phyloP scores from a whole-genome alignment of 2,797 vertebrate species.

The Sciurus carolinensis region DNA sequence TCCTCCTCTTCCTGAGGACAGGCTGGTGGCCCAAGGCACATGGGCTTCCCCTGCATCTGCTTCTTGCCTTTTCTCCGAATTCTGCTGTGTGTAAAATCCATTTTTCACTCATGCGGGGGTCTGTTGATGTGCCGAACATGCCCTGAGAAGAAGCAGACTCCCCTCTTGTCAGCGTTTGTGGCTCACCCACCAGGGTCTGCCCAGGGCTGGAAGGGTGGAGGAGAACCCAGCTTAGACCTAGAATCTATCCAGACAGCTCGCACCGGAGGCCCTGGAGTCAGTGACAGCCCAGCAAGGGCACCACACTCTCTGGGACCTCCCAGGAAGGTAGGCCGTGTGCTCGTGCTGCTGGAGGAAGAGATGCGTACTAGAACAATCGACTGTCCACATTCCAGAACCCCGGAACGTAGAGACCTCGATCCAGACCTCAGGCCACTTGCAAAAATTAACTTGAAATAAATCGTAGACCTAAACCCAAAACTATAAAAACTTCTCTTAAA shows the following conservation, averaged over 20 bases:
- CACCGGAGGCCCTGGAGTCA: background rate
- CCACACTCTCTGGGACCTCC: background rate
- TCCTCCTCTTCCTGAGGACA: background rate
- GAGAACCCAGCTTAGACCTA: accelerated
- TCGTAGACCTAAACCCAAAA: background rate
- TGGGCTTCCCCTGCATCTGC: background rate
- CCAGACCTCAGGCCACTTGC: background rate
- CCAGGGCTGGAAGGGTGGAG: background rate
- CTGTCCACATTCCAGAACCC: background rate
- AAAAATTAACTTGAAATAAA: background rate
- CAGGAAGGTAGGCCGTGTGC: background rate
- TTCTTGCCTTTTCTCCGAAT: background rate
- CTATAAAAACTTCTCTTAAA: background rate
- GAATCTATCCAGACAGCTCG: accelerated
- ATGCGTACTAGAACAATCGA: background rate
- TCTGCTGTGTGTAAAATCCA: background rate
- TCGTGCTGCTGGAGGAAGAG: accelerated
- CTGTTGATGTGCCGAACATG: background rate
- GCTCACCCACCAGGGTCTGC: too few species aligned
- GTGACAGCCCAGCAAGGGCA: accelerated
- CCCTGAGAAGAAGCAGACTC: background rate
- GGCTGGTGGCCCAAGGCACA: too few species aligned
- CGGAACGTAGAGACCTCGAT: background rate
- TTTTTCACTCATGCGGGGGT: background rate
- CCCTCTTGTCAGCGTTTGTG: background rate